Conservation (phyloP, 2,888 invertebrate genomes). For the Melinaea menophilus region DNA sequence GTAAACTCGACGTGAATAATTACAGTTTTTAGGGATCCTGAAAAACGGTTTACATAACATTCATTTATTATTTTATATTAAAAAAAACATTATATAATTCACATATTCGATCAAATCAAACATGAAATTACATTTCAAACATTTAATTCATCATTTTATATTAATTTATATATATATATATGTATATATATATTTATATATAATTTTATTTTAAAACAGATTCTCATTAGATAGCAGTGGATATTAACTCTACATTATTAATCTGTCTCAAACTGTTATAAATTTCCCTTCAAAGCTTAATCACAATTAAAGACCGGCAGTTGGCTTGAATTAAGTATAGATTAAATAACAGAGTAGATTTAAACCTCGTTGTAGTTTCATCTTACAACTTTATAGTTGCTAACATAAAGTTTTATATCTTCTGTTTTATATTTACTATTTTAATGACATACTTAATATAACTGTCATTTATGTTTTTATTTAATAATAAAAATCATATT, state of each 20-base stretch:
- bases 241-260: background rate
- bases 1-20: conserved; percentile 16
- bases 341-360: background rate
- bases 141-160: no score
- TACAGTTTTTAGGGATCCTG: conserved; percentile 1
- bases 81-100: no score
- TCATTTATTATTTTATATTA: no score
- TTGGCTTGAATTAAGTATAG: conserved; percentile 1
- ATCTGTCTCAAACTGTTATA: background rate
- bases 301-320: conserved; percentile 2
- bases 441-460: background rate
- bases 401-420: background rate
- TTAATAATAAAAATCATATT: background rate
- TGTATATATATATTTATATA: background rate
- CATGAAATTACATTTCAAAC: no score
- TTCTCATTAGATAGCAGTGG: background rate
- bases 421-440: background rate
- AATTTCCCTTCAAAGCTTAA: conserved; percentile 1
- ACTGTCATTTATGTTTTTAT: background rate
- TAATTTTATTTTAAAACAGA: background rate
- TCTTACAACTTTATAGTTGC: background rate
- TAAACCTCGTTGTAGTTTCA: conserved; percentile 4
- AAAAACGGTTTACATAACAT: conserved; percentile 1
- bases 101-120: no score
- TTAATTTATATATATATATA: no score